A percentile compares a stretch with the other conserved stretches of the same genome.
These are phyloP conservation scores for Megalops atlanticus DNA, from an alignment of 2,113 vertebrate genomes.

Conservation along the genomic window DNA sequence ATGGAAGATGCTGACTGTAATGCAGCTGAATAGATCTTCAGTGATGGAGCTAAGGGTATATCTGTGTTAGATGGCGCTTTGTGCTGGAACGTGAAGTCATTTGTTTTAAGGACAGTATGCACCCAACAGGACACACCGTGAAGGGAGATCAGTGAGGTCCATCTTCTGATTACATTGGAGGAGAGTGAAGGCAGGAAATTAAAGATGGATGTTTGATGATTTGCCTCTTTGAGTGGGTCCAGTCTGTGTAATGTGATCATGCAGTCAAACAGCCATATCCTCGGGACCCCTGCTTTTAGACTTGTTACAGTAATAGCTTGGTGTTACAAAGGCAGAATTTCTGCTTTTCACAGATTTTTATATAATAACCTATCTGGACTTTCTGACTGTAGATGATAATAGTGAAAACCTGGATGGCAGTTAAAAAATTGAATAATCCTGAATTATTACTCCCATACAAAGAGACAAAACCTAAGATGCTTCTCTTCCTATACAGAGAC, in stretches of 20 bases:
- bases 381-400: not conserved
- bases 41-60: slow-evolving; percentile 9
- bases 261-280: not conserved
- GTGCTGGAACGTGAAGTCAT: not conserved
- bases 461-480: too few relatives aligned
- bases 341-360: not conserved
- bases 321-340: not conserved
- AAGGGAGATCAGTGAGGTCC: too few relatives aligned
- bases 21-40: slow-evolving; percentile 43
- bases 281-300: not conserved
- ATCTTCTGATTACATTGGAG: too few relatives aligned
- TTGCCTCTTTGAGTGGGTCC: not conserved
- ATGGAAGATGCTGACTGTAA: slow-evolving; percentile 41
- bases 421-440: not conserved
- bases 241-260: not conserved
- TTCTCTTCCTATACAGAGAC: too few relatives aligned
- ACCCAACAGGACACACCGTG: too few relatives aligned
- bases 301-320: not conserved
- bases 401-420: not conserved
- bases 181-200: not conserved
- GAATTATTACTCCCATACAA: not conserved
- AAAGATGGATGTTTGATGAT: not conserved
- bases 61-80: slow-evolving; percentile 30
- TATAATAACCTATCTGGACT: not conserved
- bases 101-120: too few relatives aligned